Conservation (phyloP, 2,888 invertebrate species). For the Parnassius apollo region DNA sequence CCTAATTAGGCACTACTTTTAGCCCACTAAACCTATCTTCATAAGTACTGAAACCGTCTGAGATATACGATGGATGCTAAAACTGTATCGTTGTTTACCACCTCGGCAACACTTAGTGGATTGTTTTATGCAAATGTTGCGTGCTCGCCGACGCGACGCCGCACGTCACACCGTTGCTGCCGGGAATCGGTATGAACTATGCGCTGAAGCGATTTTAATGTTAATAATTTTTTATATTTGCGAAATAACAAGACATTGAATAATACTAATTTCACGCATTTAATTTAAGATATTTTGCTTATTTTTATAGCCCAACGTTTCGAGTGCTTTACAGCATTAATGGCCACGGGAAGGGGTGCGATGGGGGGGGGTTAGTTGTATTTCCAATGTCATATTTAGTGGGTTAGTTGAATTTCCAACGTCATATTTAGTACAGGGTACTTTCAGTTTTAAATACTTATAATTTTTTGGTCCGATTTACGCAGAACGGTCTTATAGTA, state of each 20-base stretch:
- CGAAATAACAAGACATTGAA: neutral
- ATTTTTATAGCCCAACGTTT: too few relatives aligned
- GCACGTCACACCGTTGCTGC: conserved; percentile 16
- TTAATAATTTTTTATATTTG: neutral
- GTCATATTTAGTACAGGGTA: too few relatives aligned
- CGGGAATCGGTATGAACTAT: neutral
- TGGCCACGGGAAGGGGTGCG: too few relatives aligned
- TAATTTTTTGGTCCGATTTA: too few relatives aligned
- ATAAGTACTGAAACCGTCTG: conserved; percentile 2
- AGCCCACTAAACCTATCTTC: neutral
- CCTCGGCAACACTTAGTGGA: conserved; percentile 40
- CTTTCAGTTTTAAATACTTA: too few relatives aligned
- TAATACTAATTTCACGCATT: neutral
- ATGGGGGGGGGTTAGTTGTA: too few relatives aligned
- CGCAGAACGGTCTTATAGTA: too few relatives aligned
- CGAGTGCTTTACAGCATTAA: too few relatives aligned
- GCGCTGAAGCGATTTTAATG: conserved; percentile 8
- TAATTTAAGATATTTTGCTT: neutral
- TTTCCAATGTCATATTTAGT: too few relatives aligned
- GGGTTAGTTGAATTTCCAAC: too few relatives aligned
- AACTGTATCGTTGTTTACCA: conserved; percentile 19
- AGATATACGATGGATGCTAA: conserved; percentile 9
- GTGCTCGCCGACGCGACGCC: conserved; percentile 28
- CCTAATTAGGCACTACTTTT: neutral
- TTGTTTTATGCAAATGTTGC: conserved; percentile 45